Base-by-base conservation (phyloP, 92 coral and sea anemone genomes). In the Actinernus sp. region DNA sequence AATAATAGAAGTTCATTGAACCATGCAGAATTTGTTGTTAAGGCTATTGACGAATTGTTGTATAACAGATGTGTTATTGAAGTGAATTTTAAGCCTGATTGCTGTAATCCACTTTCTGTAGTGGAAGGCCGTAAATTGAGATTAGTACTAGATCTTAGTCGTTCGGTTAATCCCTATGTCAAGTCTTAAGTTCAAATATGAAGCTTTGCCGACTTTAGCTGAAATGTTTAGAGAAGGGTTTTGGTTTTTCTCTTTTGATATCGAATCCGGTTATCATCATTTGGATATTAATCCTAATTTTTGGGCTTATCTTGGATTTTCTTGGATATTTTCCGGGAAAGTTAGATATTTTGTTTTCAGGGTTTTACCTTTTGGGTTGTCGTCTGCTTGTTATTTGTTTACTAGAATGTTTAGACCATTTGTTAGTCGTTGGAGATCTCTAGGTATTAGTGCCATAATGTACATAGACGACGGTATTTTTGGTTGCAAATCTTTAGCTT, bases 341-440 rank as follows among this genome's bases (percentile, higher is more conserved):
- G n/a, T n/a, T n/a, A n/a, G n/a, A n/a, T n/a, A n/a, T n/a, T n/a
- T n/a, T n/a, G n/a, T 55, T 55, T 44, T 30, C 54, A 22, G 73
- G 73, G 14, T 27, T 33, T n/a, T n/a, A n/a, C n/a, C n/a, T 6
- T 82, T 84, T 58, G 90, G 85, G 12, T 47, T 84, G 60, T 84
- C 78, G 10, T 78, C 86, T 11, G 86, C 91, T 4, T 78, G 86
- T 45, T 78, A 51, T 51, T 38, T 78, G 21, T 84, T 84, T 57
- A 71, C 71, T 19, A 78, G 65, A 46, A 57, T 85, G 82, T 72
- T 78, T 24, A 22, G 74, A 19, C 86, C 86, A 10, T 58, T 85
- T 3, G 82, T 85, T 2, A 22, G 39, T 11, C 63, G 73, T 13
- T 79, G 87, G 91, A 67, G 87, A 39, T 40, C 59, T 0, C 17